Evolutionary conservation across 2,888 invertebrate genomes (phyloP).

Genomic region (Dinocampus coccinellae): DNA sequence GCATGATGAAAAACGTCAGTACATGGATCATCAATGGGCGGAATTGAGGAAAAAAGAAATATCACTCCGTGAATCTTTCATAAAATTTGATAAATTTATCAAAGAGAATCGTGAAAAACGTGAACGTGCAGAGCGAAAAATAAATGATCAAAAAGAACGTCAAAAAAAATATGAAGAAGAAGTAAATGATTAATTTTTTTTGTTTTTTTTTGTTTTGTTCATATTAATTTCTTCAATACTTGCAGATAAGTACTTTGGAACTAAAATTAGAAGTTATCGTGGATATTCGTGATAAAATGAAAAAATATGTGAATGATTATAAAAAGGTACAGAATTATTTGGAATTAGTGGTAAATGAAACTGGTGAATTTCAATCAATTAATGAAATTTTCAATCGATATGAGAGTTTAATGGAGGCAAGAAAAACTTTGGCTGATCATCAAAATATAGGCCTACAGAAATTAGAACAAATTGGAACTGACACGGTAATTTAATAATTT

Average conservation of each 20-base stretch:
- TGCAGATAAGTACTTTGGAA: constrained; percentile 70
- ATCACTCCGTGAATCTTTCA: constrained; percentile 73
- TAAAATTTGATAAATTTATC: constrained; percentile 76
- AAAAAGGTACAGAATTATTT: constrained; percentile 75
- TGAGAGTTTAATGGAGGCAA: constrained; percentile 75
- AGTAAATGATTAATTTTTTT: constrained; percentile 41
- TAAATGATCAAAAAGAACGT: constrained; percentile 72
- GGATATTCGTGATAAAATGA: constrained; percentile 72
- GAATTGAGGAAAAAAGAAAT: constrained; percentile 72
- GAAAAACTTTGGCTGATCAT: constrained; percentile 72
- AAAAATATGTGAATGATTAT: constrained; percentile 73
- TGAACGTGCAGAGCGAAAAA: constrained; percentile 74
- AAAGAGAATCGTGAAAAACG: constrained; percentile 77
- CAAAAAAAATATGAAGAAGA: constrained; percentile 71
- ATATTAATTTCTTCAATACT: too few relatives aligned
- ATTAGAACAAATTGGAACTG: constrained; percentile 73
- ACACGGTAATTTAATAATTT: constrained; percentile 66
- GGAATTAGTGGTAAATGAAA: constrained; percentile 71
- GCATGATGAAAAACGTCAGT: constrained; percentile 66
- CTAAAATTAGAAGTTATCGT: constrained; percentile 71
- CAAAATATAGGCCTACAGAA: constrained; percentile 73
- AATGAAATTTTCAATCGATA: constrained; percentile 76
- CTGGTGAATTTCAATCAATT: constrained; percentile 73
- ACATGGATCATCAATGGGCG: constrained; percentile 73
- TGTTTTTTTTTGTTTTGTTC: not conserved